A percentile compares a stretch with the other conserved stretches of the same genome.
Evolutionary conservation across 2,888 invertebrate genomes (phyloP).

Genomic region (Latrodectus hesperus): DNA sequence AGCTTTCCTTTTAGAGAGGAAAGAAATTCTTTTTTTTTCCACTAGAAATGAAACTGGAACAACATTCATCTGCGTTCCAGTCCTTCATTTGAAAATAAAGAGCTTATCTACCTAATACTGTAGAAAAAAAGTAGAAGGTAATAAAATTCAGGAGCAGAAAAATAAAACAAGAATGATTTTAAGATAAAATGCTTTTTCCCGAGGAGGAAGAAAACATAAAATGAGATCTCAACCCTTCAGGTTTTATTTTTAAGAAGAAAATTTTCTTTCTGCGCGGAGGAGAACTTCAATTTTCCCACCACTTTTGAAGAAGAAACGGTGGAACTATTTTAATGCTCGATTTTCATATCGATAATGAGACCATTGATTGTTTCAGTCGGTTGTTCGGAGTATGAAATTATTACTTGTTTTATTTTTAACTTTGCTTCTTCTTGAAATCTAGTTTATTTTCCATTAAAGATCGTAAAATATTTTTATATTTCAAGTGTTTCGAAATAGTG

Average conservation of each 20-base stretch:
- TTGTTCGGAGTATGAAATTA: not conserved
- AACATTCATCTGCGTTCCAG: conserved; percentile 20
- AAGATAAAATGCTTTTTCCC: conserved; percentile 48
- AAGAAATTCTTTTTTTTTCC: not conserved
- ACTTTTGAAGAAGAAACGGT: conserved; percentile 20
- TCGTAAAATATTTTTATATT: no score
- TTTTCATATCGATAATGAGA: conserved; percentile 58
- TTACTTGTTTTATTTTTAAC: not conserved
- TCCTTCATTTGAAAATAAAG: conserved; percentile 52
- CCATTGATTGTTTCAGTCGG: conserved; percentile 45
- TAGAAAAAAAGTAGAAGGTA: conserved; percentile 16
- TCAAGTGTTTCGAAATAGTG: no score
- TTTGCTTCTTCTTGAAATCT: conserved; percentile 13
- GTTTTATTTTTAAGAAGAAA: conserved; percentile 7
- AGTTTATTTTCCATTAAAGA: conserved; percentile 49
- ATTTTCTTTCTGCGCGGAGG: conserved; percentile 9
- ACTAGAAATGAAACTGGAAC: conserved; percentile 2
- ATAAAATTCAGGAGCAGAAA: conserved; percentile 32
- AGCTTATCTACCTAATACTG: conserved; percentile 41
- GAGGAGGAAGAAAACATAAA: not conserved
- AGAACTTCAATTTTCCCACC: conserved; percentile 43
- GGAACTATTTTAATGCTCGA: conserved; percentile 58
- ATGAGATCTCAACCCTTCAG: conserved; percentile 12
- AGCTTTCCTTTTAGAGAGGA: not conserved
- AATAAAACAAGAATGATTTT: conserved; percentile 32